Percentiles rank a stretch among this genome's conserved stretches.
These are phyloP conservation scores for Triops cancriformis DNA, from an alignment of 1,140 invertebrate species.

Conservation along the genomic window DNA sequence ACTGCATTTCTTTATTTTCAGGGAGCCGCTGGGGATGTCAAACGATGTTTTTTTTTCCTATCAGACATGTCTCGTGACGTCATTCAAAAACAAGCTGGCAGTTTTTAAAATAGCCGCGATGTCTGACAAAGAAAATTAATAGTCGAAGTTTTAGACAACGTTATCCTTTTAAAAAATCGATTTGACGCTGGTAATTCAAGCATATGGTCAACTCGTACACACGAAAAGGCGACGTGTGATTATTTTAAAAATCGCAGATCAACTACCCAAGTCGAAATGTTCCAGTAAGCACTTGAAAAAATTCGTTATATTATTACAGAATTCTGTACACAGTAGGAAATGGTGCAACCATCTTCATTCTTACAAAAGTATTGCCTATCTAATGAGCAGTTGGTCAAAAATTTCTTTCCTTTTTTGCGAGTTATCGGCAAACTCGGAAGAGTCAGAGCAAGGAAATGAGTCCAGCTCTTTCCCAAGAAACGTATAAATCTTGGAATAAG, in stretches of 20 bases:
- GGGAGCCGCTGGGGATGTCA: too few relatives aligned
- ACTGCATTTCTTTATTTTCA: not conserved
- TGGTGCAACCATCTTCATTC: not conserved
- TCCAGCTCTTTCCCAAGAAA: slow-evolving; percentile 13
- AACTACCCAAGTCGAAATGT: not conserved
- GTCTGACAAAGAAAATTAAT: too few relatives aligned
- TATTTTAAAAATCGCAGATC: too few relatives aligned
- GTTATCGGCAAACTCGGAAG: not conserved
- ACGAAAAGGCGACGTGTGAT: too few relatives aligned
- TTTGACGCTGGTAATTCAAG: too few relatives aligned
- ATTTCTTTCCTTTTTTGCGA: not conserved
- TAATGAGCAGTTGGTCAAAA: not conserved
- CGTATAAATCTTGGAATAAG: not conserved
- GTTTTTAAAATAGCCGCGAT: too few relatives aligned
- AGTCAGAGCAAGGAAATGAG: slow-evolving; percentile 1
- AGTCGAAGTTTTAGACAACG: too few relatives aligned
- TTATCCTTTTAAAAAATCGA: too few relatives aligned
- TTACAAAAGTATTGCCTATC: not conserved
- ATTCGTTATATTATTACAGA: not conserved
- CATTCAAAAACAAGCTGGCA: too few relatives aligned
- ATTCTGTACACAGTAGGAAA: not conserved
- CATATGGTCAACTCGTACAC: not conserved
- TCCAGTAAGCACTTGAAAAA: not conserved
- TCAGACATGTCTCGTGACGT: too few relatives aligned
- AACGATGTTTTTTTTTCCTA: not conserved